Percentiles rank a stretch among this genome's conserved stretches.
phyloP scores from a whole-genome alignment of 2,888 invertebrate species.

The Cephus spinipes region DNA sequence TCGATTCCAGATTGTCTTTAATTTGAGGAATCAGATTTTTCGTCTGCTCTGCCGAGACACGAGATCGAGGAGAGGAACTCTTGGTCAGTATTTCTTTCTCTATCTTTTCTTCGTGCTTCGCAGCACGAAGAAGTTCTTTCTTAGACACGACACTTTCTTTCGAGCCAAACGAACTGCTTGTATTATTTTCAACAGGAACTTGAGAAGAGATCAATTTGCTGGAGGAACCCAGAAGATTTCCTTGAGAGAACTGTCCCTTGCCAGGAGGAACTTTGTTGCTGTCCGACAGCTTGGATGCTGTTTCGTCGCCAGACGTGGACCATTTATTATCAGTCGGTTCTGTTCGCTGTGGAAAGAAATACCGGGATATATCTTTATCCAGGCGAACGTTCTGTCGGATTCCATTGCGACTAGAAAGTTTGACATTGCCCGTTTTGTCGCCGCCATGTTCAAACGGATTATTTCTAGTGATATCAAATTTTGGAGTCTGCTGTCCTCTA shows the following conservation, averaged over 20 bases:
- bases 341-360: conserved; percentile 47
- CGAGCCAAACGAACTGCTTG: background rate
- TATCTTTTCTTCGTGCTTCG: background rate
- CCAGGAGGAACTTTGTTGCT: background rate
- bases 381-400: conserved; percentile 19
- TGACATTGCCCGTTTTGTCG: conserved; percentile 26
- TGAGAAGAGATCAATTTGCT: background rate
- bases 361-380: conserved; percentile 52
- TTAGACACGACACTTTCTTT: background rate
- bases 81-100: background rate
- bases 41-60: background rate
- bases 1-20: background rate
- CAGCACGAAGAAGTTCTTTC: background rate
- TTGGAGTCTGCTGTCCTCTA: conserved; percentile 8
- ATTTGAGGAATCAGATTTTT: background rate
- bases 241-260: background rate
- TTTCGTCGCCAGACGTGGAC: background rate
- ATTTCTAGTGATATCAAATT: conserved; percentile 26
- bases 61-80: background rate
- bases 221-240: background rate
- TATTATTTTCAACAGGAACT: background rate
- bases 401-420: background rate
- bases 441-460: conserved; percentile 21
- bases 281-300: background rate
- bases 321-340: conserved; percentile 24